These are phyloP conservation scores for Labia minor DNA, from an alignment of 2,888 invertebrate species.

Conservation along the genomic window DNA sequence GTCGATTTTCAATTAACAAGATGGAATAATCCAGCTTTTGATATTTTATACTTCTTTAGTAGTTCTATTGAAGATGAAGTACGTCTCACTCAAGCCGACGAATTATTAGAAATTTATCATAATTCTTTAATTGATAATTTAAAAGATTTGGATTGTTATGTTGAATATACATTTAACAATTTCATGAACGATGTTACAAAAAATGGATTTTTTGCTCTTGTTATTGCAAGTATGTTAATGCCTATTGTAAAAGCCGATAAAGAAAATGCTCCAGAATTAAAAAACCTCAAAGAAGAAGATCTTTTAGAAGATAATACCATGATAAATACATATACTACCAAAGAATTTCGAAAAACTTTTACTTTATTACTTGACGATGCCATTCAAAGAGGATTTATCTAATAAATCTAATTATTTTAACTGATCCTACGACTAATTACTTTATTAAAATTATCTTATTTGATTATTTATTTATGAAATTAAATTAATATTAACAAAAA, in stretches of 20 bases:
- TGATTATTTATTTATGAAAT: too few relatives aligned
- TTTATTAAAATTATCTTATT: too few relatives aligned
- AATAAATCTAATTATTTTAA: too few relatives aligned
- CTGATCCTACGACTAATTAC: too few relatives aligned
- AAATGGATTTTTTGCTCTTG: background rate
- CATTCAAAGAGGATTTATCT: background rate
- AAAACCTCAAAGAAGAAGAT: background rate
- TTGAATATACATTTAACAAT: background rate
- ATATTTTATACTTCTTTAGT: conserved; percentile 23
- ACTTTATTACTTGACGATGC: background rate
- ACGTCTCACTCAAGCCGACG: background rate
- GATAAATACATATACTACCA: background rate
- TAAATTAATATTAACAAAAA: too few relatives aligned
- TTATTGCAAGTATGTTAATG: background rate
- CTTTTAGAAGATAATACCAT: background rate
- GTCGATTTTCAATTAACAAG: conserved; percentile 24
- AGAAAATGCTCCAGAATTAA: background rate
- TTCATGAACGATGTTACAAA: background rate
- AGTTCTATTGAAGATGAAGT: conserved; percentile 19
- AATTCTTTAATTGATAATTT: conserved; percentile 17
- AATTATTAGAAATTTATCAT: conserved; percentile 16
- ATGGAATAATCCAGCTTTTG: conserved; percentile 20
- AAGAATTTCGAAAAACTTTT: background rate
- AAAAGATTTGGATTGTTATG: background rate
- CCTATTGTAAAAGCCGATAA: background rate